phyloP scores from a whole-genome alignment of 2,797 vertebrate species.

The Kryptolebias ocellatus region DNA sequence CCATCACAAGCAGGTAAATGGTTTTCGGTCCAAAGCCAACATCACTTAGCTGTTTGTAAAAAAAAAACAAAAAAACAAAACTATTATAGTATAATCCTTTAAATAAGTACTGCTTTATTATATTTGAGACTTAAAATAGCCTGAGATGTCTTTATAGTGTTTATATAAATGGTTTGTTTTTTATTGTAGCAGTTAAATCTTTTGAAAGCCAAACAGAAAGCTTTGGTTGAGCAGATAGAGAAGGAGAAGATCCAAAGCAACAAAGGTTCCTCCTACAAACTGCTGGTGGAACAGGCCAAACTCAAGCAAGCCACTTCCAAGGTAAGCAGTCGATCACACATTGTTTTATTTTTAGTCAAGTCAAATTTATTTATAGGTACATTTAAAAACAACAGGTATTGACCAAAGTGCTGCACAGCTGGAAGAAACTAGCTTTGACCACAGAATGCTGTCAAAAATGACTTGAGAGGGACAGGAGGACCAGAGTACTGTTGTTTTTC shows the following conservation, averaged over 20 bases:
- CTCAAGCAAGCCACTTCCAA: slow-evolving; percentile 99
- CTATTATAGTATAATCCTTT: no score
- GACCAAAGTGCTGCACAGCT: no score
- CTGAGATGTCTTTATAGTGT: slow-evolving; percentile 13
- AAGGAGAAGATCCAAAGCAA: slow-evolving; percentile 99
- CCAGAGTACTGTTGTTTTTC: no score
- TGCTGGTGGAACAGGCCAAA: slow-evolving; percentile 99
- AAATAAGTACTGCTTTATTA: neutral
- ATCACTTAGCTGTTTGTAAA: no score
- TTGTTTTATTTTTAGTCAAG: no score
- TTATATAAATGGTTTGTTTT: slow-evolving; percentile 69
- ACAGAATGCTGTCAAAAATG: no score
- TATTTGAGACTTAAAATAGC: neutral
- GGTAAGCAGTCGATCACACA: slow-evolving; percentile 75
- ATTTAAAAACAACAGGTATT: no score
- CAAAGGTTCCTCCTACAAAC: slow-evolving; percentile 99
- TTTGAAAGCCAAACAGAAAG: slow-evolving; percentile 99
- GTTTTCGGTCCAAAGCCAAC: slow-evolving; percentile 51
- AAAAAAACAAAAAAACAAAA: no score
- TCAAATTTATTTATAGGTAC: no score
- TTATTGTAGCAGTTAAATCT: slow-evolving; percentile 97
- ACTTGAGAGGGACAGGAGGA: no score
- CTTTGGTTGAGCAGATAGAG: slow-evolving; percentile 99
- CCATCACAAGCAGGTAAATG: slow-evolving; percentile 98
- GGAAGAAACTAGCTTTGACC: no score